These are phyloP conservation scores for Deroplatys truncata DNA, from an alignment of 2,888 invertebrate species.

Conservation along the genomic window DNA sequence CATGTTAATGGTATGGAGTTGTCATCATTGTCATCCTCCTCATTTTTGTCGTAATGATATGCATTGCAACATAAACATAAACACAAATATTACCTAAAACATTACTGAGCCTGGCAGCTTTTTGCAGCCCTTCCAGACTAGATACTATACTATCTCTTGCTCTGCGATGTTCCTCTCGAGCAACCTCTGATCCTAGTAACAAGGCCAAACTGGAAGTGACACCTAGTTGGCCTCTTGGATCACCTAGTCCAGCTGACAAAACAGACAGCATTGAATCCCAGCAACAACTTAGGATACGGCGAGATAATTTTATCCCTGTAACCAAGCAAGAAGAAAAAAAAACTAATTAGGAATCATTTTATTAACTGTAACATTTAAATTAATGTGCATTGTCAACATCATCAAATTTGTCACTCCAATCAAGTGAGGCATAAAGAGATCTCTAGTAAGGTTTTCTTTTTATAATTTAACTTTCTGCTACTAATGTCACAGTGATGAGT, in stretches of 20 bases:
- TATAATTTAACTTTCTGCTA: no score
- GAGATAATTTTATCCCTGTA: conserved; percentile 44
- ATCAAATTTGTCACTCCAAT: no score
- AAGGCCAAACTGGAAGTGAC: conserved; percentile 46
- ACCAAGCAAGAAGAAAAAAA: background rate
- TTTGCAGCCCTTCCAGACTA: conserved; percentile 60
- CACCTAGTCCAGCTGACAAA: conserved; percentile 71
- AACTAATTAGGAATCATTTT: background rate
- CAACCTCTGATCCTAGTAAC: conserved; percentile 45
- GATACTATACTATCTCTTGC: conserved; percentile 78
- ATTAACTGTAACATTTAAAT: background rate
- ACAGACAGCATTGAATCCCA: conserved; percentile 91
- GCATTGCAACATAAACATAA: background rate
- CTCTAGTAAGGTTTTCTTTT: no score
- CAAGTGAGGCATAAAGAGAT: no score
- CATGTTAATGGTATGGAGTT: no score
- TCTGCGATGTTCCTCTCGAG: conserved; percentile 45
- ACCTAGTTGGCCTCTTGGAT: conserved; percentile 41
- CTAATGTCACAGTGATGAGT: no score
- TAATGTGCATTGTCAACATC: background rate
- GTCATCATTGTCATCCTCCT: no score
- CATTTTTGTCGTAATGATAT: no score
- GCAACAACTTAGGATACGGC: conserved; percentile 76
- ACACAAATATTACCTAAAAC: conserved; percentile 55
- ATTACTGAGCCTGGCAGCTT: conserved; percentile 87